Evolutionary conservation across 2,113 vertebrate genomes (phyloP).

Genomic region (Mobula birostris): DNA sequence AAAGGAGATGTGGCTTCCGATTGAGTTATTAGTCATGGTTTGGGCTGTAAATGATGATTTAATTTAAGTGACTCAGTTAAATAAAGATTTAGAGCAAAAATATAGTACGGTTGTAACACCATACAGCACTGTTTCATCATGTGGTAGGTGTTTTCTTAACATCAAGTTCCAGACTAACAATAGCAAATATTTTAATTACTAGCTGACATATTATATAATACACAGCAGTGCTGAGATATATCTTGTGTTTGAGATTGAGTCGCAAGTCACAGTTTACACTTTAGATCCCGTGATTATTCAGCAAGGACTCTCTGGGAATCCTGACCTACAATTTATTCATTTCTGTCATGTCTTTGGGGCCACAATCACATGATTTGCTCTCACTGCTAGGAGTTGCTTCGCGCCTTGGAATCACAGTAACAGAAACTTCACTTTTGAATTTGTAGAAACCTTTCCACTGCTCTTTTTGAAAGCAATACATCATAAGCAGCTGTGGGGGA

Average conservation of each 20-base stretch:
- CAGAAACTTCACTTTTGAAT: not conserved
- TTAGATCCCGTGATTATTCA: not conserved
- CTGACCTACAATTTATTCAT: not conserved
- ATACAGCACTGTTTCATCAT: not conserved
- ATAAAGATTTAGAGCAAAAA: not conserved
- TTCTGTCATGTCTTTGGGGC: not conserved
- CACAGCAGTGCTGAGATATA: not conserved
- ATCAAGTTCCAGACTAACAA: not conserved
- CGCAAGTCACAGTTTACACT: not conserved
- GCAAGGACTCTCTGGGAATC: not conserved
- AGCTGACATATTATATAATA: not conserved
- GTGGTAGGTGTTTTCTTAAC: not conserved
- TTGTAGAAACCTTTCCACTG: not conserved
- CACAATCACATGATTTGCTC: not conserved
- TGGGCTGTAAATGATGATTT: not conserved
- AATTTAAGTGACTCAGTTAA: not conserved
- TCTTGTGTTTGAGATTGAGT: not conserved
- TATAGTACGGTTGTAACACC: not conserved
- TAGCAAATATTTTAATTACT: conserved; percentile 5
- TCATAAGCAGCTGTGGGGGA: not conserved
- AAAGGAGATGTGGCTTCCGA: not conserved
- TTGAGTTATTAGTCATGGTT: not conserved
- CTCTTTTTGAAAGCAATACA: not conserved
- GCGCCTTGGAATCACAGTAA: too few species aligned
- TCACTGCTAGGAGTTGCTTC: too few species aligned